Conservation (phyloP, 2,888 invertebrate species). For the Rhorus exstirpatorius region DNA sequence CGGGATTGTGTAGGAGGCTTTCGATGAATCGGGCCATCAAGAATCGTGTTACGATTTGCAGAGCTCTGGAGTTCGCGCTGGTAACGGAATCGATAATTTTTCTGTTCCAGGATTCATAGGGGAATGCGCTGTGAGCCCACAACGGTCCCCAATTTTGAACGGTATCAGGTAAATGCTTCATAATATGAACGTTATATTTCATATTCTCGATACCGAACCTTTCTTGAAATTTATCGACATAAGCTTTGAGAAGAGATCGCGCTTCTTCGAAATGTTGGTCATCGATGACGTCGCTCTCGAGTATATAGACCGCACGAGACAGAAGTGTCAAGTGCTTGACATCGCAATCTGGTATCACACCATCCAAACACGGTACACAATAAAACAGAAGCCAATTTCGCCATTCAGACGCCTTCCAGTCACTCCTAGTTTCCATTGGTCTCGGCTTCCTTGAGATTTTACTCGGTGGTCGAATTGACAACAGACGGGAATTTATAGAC, state of each 20-base stretch:
- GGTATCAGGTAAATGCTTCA: conserved; percentile 9
- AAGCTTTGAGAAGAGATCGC: neutral
- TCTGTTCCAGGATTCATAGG: conserved; percentile 31
- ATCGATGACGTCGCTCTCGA: too few relatives aligned
- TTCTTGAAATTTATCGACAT: conserved; percentile 27
- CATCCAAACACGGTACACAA: neutral
- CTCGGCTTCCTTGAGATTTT: too few relatives aligned
- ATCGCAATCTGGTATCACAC: too few relatives aligned
- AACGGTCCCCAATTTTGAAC: conserved; percentile 27
- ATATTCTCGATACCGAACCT: conserved; percentile 22
- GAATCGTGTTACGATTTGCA: conserved; percentile 20
- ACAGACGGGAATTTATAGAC: too few relatives aligned
- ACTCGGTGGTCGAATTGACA: too few relatives aligned
- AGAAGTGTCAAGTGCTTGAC: too few relatives aligned
- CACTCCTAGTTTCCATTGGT: neutral
- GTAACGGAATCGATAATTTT: conserved; percentile 9
- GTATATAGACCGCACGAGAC: too few relatives aligned
- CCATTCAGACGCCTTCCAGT: neutral
- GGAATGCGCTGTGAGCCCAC: conserved; percentile 33
- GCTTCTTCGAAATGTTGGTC: too few relatives aligned
- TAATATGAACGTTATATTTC: conserved; percentile 37
- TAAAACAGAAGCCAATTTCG: too few relatives aligned
- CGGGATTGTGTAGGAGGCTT: neutral
- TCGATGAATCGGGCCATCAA: conserved; percentile 26
- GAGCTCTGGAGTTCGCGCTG: conserved; percentile 6